Conservation (phyloP, 2,797 vertebrate genomes). For the Chiloscyllium punctatum region DNA sequence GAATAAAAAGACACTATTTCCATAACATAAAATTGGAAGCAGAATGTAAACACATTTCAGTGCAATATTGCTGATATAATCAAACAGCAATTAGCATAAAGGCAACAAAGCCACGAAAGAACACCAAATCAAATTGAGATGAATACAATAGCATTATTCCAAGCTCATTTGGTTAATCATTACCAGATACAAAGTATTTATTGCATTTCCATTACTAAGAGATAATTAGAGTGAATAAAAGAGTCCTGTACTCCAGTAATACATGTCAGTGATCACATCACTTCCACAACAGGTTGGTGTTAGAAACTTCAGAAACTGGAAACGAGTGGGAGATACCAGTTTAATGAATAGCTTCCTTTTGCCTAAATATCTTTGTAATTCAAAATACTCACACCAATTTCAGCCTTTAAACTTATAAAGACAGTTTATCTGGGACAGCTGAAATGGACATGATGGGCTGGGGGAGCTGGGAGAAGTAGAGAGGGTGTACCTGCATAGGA, state of each 20-base stretch:
- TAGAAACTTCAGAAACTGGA: neutral
- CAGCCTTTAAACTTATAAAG: neutral
- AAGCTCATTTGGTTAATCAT: conserved; percentile 44
- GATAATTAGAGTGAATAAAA: neutral
- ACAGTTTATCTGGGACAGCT: neutral
- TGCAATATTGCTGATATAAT: conserved; percentile 26
- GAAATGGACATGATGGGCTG: neutral
- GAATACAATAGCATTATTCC: conserved; percentile 41
- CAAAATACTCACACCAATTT: neutral
- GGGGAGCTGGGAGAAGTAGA: too few relatives aligned
- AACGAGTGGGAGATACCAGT: neutral
- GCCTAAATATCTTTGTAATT: neutral
- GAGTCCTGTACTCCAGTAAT: neutral
- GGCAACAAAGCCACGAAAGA: conserved; percentile 9
- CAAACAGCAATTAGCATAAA: conserved; percentile 34
- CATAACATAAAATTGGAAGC: conserved; percentile 22
- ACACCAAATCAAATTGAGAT: conserved; percentile 36
- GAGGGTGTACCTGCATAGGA: neutral
- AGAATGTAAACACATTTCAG: conserved; percentile 33
- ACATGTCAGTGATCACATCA: neutral
- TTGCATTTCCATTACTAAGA: conserved; percentile 41
- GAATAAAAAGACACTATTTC: neutral
- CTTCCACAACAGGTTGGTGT: neutral
- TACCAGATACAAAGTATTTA: conserved; percentile 45
- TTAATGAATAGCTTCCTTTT: neutral